Base-by-base conservation (phyloP, 2,113 vertebrate species). In the Pteronura brasiliensis region DNA sequence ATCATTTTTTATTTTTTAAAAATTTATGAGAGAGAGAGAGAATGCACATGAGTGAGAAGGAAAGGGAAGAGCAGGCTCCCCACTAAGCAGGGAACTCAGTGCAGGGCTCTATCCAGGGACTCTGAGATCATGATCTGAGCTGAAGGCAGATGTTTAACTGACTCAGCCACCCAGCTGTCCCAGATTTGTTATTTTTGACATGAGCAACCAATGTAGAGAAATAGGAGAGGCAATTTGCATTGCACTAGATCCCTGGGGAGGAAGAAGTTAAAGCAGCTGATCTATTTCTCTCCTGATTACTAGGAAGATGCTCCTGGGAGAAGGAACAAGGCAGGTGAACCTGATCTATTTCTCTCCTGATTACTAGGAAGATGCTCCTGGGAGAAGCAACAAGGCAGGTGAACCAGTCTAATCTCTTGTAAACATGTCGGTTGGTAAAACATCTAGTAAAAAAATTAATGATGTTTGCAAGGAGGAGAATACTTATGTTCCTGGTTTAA, bases 151-250 rank as follows among this genome's bases (percentile, higher is more conserved):
- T 10, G 14, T 31, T 67, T 67, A 67, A 67, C 14, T 7, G 31
- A 67, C 31, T 67, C 63, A 34, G 14, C 31, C 63, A 67, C 31
- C 63, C 63, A 67, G 15, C 6, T 1, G 6, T 18, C 34, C 67
- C 34, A 79, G 67, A 67, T 67, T 44, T 82, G 52, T 93, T 93
- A 83, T 61, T 90, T 96, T 96, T 96, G 27, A 89, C 42, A 57
- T 47, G 42, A 87, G n/a, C 10, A 39, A 94, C 14, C 39, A 86
- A 13, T 34, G 18, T 44, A 90, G 42, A 57, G 57, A 93, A 72
- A 47, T 55, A 44, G 18, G 65, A 92, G 3, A 67, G 31, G 44
- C n/a, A 90, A 4, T 76, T 94, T 71, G 27, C 31, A 61, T 49
- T 88, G 31, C 4, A 9, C 23, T 23, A 18, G 9, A 25, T 92